phyloP scores from a whole-genome alignment of 1,140 invertebrate genomes.

The Drosophila miranda region DNA sequence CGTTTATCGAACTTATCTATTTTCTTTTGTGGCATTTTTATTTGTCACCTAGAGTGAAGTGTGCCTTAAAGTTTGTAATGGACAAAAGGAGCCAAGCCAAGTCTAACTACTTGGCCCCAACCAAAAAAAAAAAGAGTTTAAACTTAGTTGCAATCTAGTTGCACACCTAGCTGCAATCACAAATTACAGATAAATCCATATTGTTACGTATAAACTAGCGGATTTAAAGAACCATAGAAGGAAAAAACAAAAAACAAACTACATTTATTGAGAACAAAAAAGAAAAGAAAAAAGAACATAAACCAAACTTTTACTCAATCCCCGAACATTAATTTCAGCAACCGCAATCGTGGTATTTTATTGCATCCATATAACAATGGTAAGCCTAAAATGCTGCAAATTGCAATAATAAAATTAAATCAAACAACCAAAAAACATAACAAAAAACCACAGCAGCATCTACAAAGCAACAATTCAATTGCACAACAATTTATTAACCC shows the following conservation, averaged over 20 bases:
- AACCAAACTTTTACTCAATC: constrained; percentile 71
- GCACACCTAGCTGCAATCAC: constrained; percentile 58
- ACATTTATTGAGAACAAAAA: constrained; percentile 21
- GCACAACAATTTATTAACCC: constrained; percentile 51
- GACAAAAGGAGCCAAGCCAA: constrained; percentile 72
- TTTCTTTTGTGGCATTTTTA: constrained; percentile 63
- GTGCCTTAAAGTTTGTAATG: constrained; percentile 77
- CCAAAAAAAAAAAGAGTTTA: constrained; percentile 30
- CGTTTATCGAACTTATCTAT: constrained; percentile 36
- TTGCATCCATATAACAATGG: constrained; percentile 84
- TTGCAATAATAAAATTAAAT: constrained; percentile 62
- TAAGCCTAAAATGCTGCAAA: constrained; percentile 82
- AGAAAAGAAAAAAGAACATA: constrained; percentile 32
- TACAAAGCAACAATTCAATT: constrained; percentile 56
- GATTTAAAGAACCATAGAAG: constrained; percentile 28
- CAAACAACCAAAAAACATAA: constrained; percentile 45
- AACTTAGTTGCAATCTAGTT: constrained; percentile 52
- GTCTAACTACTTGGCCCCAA: constrained; percentile 38
- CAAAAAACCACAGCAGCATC: constrained; percentile 44
- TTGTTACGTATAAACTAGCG: constrained; percentile 42
- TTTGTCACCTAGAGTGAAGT: constrained; percentile 62
- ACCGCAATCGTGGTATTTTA: constrained; percentile 84
- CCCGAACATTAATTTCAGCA: constrained; percentile 81
- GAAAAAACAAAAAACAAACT: constrained; percentile 35
- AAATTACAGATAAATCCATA: constrained; percentile 34